A percentile compares a stretch with the other conserved stretches of the same genome.
phyloP scores from a whole-genome alignment of 2,113 vertebrate genomes.

The Sphaerodactylus townsendi region DNA sequence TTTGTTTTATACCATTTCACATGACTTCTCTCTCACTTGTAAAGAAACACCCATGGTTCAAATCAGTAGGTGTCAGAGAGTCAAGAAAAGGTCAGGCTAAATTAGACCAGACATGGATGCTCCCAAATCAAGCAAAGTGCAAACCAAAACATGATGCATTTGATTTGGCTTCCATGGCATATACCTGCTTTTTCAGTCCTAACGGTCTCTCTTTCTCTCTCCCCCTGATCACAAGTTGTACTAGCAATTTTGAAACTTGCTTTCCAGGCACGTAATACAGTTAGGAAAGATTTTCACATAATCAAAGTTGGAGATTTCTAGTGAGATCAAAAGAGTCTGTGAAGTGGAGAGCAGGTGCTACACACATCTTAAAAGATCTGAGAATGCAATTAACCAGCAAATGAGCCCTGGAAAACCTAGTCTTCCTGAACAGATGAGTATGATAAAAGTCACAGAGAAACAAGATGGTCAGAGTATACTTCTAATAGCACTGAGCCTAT shows the following conservation, averaged over 20 bases:
- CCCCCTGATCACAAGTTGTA: slow-evolving; percentile 54
- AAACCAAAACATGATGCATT: slow-evolving; percentile 39
- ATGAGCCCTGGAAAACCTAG: slow-evolving; percentile 73
- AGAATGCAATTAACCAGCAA: slow-evolving; percentile 82
- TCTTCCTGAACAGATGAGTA: slow-evolving; percentile 71
- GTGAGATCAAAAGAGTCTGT: slow-evolving; percentile 75
- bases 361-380: slow-evolving; percentile 74
- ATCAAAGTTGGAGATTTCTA: slow-evolving; percentile 77
- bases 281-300: slow-evolving; percentile 73
- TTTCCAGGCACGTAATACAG: slow-evolving; percentile 65
- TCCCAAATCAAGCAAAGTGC: slow-evolving; percentile 33
- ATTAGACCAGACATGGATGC: slow-evolving; percentile 1
- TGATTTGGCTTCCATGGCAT: slow-evolving; percentile 23
- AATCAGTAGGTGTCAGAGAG: background rate
- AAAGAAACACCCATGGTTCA: background rate
- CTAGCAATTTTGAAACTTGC: slow-evolving; percentile 55
- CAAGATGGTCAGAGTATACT: slow-evolving; percentile 58
- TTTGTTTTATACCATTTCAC: background rate
- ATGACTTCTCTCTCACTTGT: background rate
- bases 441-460: slow-evolving; percentile 68
- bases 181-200: slow-evolving; percentile 50
- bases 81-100: slow-evolving; percentile 18
- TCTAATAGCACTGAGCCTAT: slow-evolving; percentile 60
- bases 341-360: slow-evolving; percentile 78
- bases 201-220: background rate